A percentile compares a stretch with the other conserved stretches of the same genome.
These are phyloP conservation scores for Belonocnema kinseyi DNA, from an alignment of 1,140 invertebrate genomes.

Conservation along the genomic window DNA sequence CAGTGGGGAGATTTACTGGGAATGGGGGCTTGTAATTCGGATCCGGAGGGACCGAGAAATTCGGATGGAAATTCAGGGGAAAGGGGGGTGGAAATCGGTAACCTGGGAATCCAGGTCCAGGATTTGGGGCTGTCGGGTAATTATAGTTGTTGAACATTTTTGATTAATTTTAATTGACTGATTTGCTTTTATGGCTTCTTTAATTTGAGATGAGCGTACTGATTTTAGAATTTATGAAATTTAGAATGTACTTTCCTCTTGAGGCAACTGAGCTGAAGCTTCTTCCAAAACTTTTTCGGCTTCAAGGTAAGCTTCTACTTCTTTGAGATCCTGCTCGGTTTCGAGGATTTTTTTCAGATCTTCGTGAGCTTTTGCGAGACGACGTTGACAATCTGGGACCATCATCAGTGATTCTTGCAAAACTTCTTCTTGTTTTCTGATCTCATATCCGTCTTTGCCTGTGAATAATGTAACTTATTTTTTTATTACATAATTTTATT, in stretches of 20 bases:
- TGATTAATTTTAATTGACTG: neutral
- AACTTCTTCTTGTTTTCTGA: slow-evolving; percentile 92
- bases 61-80: slow-evolving; percentile 33
- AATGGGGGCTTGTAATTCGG: slow-evolving; percentile 29
- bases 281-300: slow-evolving; percentile 84
- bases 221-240: slow-evolving; percentile 54
- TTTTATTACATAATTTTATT: no score
- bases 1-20: neutral
- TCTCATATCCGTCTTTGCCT: slow-evolving; percentile 88
- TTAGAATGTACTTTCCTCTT: slow-evolving; percentile 60
- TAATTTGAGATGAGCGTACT: neutral
- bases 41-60: slow-evolving; percentile 33
- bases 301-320: slow-evolving; percentile 82
- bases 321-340: slow-evolving; percentile 85
- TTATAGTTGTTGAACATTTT: slow-evolving; percentile 25
- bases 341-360: slow-evolving; percentile 86
- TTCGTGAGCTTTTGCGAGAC: slow-evolving; percentile 84
- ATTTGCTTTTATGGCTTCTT: neutral
- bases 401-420: slow-evolving; percentile 92
- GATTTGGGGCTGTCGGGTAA: neutral
- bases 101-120: slow-evolving; percentile 1
- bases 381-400: slow-evolving; percentile 90
- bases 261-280: slow-evolving; percentile 80
- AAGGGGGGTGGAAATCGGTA: slow-evolving; percentile 30
- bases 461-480: slow-evolving; percentile 50